Evolutionary conservation across 1,140 invertebrate genomes (phyloP), one percentile per base, ranked within the genome.

Genomic region (Eumeta japonica): DNA sequence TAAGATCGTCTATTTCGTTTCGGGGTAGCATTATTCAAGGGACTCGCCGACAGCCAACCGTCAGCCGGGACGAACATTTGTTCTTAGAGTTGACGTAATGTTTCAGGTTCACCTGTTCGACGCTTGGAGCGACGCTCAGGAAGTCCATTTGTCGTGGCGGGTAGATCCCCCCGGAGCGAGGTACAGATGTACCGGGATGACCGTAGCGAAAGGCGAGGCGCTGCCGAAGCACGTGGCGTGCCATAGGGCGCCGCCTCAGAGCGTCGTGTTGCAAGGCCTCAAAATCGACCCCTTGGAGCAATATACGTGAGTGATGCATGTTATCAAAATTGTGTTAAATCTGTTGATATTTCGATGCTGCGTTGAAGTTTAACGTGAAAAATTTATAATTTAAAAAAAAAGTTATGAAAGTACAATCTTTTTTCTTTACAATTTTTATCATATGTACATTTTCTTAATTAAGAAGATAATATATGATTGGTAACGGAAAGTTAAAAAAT

Each of bases 101-200:
- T n/a, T n/a, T 9, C 27, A 73, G 68, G 59, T 70, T 9, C 47
- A 45, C 16, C 48, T 73, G 0, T 18, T 58, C 35, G 66, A 70
- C 27, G 59, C 68, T 0, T 71, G 58, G 62, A 63, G 52, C 37
- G 66, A 73, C 32, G 59, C 66, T 9, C 61, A 67, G 51, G 68
- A 66, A 36, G 55, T 73, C n/a, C 55, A 65, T 20, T n/a, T n/a
- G n/a, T 63, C 68, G 11, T 73, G 68, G 68, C 10, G 44, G 4
- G 35, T 71, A 3, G 65, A 73, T 11, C 60, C 68, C 1, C 52
- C 54, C 3, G 62, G 63, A 0, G 55, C 46, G 1, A 48, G 62
- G 3, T 62, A 59, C 30, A 42, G 68, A 10, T 73, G 68, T 41
- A 62, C 65, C 3, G 66, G 64, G 1, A 62, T 71, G 5, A 73